phyloP scores from a whole-genome alignment of 2,888 invertebrate species.

The Baccha elongata region DNA sequence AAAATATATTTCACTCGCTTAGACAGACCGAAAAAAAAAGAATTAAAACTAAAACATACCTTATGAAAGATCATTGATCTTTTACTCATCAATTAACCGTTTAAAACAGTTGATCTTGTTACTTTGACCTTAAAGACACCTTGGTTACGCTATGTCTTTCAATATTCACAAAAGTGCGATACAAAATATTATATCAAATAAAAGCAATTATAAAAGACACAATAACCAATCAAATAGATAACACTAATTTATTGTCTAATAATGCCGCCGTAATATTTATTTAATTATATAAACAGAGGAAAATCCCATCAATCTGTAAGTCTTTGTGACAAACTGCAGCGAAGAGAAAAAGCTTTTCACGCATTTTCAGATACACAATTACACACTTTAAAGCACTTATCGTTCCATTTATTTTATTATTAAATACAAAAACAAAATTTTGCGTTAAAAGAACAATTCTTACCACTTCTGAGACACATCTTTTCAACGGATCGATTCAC shows the following conservation, averaged over 20 bases:
- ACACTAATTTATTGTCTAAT: slow-evolving; percentile 19
- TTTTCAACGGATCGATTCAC: slow-evolving; percentile 32
- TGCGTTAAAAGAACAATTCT: slow-evolving; percentile 16
- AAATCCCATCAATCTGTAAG: slow-evolving; percentile 4
- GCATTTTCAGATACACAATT: background rate
- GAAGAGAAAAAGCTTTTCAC: slow-evolving; percentile 3
- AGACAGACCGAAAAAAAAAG: no score
- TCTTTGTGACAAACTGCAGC: slow-evolving; percentile 58
- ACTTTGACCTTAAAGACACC: slow-evolving; percentile 31
- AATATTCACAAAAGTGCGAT: slow-evolving; percentile 7
- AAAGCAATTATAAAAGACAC: slow-evolving; percentile 21
- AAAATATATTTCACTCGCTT: background rate
- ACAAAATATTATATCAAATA: slow-evolving; percentile 21
- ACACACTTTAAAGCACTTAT: slow-evolving; percentile 29
- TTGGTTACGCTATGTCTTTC: background rate
- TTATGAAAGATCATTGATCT: slow-evolving; percentile 14
- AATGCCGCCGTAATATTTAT: slow-evolving; percentile 5
- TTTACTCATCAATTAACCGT: no score
- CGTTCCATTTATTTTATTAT: slow-evolving; percentile 17
- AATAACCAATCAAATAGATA: slow-evolving; percentile 34
- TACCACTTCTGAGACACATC: slow-evolving; percentile 59
- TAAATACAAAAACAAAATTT: slow-evolving; percentile 2
- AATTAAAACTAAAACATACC: background rate
- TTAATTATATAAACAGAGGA: slow-evolving; percentile 19
- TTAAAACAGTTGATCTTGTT: background rate